Evolutionary conservation across 2,888 invertebrate genomes (phyloP), one percentile per base, ranked within the genome.

Genomic region (Eupsilia transversa): DNA sequence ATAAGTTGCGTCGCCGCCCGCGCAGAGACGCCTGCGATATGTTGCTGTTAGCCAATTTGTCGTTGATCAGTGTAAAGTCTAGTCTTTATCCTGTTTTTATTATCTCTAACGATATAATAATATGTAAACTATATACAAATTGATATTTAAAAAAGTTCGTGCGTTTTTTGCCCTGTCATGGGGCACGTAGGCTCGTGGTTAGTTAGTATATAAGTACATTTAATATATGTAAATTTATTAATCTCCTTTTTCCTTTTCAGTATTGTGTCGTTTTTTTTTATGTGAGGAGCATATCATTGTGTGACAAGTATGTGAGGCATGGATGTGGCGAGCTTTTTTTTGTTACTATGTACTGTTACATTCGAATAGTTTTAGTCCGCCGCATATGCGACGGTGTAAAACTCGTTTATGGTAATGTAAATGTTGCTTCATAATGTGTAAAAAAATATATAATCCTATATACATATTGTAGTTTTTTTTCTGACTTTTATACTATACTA

Each of bases 371-470:
- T 94, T 92, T 93, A 91, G 93, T 89, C 92, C 90, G 92, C 88
- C 91, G 91, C 89, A 72, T 80, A 80, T 76, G 91, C 92, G 93
- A 87, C 92, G 93, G 93, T 90, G 91, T 91, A 87, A 92, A 93
- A 95, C 94, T 94, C 92, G 93, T 95, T 95, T 95, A 95, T 94
- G 93, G 92, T 95, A 95, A 95, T 95, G 94, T 96, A 95, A 96
- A 96, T 96, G 96, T 96, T 96, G 96, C 96, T 96, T 96, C 96
- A 96, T 96, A 94, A 96, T 96, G 96, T 96, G 95, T 96, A 96
- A 94, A 94, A 82, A 96, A 96, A 96, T 96, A 96, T 96, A 96
- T 96, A 96, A 96, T 96, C 96, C 94, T 94, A 92, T 95, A 94
- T 93, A 95, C 87, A 90, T 90, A 85, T 85, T 91, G 91, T 91